Base-by-base conservation (phyloP, 2,888 invertebrate genomes). In the Cheilosia soror region DNA sequence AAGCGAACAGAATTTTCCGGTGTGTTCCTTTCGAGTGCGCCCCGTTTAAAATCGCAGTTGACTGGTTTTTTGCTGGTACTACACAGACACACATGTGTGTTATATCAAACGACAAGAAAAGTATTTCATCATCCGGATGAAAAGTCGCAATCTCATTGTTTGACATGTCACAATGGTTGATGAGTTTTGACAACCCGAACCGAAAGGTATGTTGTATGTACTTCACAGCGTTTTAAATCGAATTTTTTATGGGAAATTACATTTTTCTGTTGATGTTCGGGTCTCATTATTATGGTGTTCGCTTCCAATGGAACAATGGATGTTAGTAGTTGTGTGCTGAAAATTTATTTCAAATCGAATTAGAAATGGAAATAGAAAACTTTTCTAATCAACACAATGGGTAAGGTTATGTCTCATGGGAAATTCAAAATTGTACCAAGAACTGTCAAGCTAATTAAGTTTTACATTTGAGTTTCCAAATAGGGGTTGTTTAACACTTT, bases 151-250 rank as follows among this genome's bases (percentile, higher is more conserved):
- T 79, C 60, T 57, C 85, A 85, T 85, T 85, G 85, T 85, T 77
- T 81, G 77, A 81, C 85, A 85, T 85, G 76, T 77, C 81, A 81
- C 76, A 77, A 69, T 66, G 31, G 81, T 29, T 85, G 85, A 85
- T 72, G 81, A 85, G 72, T 85, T 81, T 77, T 81, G 85, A 85
- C 85, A 84, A 80, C 62, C 84, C 13, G 69, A 75, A 83, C 83
- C 47, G 47, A 33, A 47, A 25, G 47, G 47, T 11, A 5, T 7
- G 33, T 51, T 33, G 47, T 11, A 5, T 7, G 33, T 51, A 37
- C 25, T 51, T 33, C 47, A 5, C 15, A 77, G 47, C 53, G 53
- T 51, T 85, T 72, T 71, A 76, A 85, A 81, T 81, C 72, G 76
- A 85, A 68, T 77, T 77, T 85, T 77, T 0, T 85, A 68, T 81